phyloP scores from a whole-genome alignment of 2,888 invertebrate genomes.

The Drosophila barbarae region DNA sequence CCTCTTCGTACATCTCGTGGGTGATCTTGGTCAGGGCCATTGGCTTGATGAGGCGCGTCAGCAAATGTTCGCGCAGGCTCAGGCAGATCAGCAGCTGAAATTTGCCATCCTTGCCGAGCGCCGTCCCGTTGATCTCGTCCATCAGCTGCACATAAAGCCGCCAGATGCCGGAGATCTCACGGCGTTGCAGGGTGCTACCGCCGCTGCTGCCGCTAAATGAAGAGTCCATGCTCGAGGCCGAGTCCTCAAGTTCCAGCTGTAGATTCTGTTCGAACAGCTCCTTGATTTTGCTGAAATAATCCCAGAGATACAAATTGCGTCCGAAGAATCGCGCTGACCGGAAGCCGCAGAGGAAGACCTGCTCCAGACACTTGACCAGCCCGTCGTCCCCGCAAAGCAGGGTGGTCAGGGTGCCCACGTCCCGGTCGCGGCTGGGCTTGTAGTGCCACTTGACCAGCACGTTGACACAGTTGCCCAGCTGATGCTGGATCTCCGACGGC shows the following conservation, averaged over 20 bases:
- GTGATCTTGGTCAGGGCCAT: constrained; percentile 95
- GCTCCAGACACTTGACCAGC: constrained; percentile 94
- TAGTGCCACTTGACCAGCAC: constrained; percentile 98
- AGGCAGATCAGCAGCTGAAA: constrained; percentile 98
- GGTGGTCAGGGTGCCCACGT: constrained; percentile 91
- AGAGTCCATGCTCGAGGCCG: constrained; percentile 75
- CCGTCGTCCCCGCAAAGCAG: constrained; percentile 97
- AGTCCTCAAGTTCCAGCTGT: constrained; percentile 68
- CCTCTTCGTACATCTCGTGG: constrained; percentile 96
- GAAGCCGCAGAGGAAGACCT: constrained; percentile 97
- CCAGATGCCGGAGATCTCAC: constrained; percentile 87
- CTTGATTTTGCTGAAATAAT: constrained; percentile 90
- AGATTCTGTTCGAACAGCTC: constrained; percentile 88
- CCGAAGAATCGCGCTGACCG: constrained; percentile 95
- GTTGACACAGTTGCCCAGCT: constrained; percentile 93
- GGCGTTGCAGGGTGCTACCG: constrained; percentile 71
- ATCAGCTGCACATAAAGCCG: constrained; percentile 93
- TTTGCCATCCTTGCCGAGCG: constrained; percentile 96
- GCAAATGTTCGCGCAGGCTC: constrained; percentile 91
- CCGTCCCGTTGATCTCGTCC: constrained; percentile 91
- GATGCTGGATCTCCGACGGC: constrained; percentile 81
- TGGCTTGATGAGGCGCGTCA: constrained; percentile 94
- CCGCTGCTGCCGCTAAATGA: constrained; percentile 67
- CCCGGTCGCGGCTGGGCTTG: constrained; percentile 90
- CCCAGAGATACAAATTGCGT: constrained; percentile 98